Conservation (phyloP, 2,888 invertebrate species). For the Cerastoderma edule region DNA sequence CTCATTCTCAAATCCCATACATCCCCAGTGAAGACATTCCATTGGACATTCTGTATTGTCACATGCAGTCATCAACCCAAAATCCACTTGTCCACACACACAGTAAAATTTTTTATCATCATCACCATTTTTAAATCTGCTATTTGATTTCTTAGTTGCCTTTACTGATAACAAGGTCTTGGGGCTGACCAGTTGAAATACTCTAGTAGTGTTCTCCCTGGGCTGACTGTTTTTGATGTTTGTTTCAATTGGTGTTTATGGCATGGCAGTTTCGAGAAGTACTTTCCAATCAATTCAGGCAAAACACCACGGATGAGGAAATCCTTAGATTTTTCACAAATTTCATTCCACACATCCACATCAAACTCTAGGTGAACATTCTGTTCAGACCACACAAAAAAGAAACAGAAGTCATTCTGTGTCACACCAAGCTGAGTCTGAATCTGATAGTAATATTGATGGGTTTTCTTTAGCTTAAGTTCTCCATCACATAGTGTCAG, state of each 20-base stretch:
- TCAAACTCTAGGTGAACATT: constrained; percentile 31
- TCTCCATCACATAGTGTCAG: constrained; percentile 17
- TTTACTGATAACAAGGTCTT: no score
- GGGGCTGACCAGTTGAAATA: no score
- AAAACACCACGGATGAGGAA: constrained; percentile 12
- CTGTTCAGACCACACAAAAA: constrained; percentile 49
- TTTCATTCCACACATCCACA: constrained; percentile 10
- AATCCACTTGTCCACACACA: constrained; percentile 34
- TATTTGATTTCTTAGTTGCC: background rate
- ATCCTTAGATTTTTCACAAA: constrained; percentile 4
- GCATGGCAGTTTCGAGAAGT: no score
- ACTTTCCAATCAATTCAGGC: constrained; percentile 26
- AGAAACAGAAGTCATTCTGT: constrained; percentile 34
- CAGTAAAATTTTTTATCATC: constrained; percentile 22
- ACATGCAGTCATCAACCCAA: constrained; percentile 32
- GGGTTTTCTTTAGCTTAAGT: constrained; percentile 19
- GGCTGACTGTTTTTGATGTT: no score
- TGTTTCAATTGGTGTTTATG: no score
- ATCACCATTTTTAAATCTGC: background rate
- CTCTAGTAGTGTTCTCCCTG: no score
- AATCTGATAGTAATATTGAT: constrained; percentile 47
- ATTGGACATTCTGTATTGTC: constrained; percentile 28
- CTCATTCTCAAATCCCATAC: constrained; percentile 28
- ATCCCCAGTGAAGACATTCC: constrained; percentile 37
- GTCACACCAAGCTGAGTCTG: constrained; percentile 41